Base-by-base conservation (phyloP, 2,888 invertebrate genomes). In the Hemistola chrysoprasaria region DNA sequence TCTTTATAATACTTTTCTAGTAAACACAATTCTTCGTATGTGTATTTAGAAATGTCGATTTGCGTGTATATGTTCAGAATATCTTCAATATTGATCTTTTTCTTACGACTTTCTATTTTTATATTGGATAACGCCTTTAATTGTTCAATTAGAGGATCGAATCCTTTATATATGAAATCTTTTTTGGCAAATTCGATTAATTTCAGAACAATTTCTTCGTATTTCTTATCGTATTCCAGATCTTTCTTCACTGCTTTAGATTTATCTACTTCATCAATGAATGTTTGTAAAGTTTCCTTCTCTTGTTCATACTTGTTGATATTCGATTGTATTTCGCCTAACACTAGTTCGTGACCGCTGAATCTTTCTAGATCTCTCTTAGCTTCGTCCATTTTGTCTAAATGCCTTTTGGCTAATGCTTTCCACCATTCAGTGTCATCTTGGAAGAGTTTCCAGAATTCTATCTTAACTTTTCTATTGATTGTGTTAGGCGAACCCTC, bases 341-440 rank as follows among this genome's bases (percentile, higher is more conserved):
- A 42, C 1, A 85, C 79, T 3, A 90, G 59, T 48, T 89, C 88
- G 28, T 87, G 74, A 0, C 85, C 85, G 33, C 86, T 89, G 45
- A 90, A 90, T 45, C 82, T 72, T 38, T 86, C 87, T 1, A 90
- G 50, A 6, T 89, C 89, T 31, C 70, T 61, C 50, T 80, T 78
- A 0, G 88, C 81, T 41, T 87, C 86, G 29, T 88, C 82, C 82
- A 88, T 86, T 64, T 82, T 87, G 1, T 85, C 78, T 6, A 89
- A 55, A 57, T 90, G 85, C 33, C 87, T 78, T 39, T 86, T 79
- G 1, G 89, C 88, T 9, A 90, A 50, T 0, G 78, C 87, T 35
- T 80, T 86, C 89, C 89, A 90, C 77, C 86, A 82, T 33, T 88
- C 89, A 0, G 86, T 78, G 22, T 90, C 90, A 41, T 88, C 82